Conservation (phyloP, 2,888 invertebrate genomes). For the Lasius fuliginosus region DNA sequence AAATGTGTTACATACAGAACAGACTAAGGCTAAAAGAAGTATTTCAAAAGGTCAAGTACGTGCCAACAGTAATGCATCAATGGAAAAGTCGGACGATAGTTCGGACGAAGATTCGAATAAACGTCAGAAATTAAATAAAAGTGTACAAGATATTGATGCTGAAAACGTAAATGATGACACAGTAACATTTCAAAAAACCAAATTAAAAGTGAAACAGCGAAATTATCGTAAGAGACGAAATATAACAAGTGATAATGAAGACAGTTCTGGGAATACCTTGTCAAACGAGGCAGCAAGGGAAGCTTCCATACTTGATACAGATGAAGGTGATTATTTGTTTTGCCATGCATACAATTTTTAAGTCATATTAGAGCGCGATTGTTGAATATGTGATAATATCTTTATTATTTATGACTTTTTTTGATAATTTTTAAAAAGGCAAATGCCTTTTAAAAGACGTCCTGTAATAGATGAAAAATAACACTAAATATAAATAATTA, state of each 20-base stretch:
- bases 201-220: slow-evolving; percentile 78
- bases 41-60: slow-evolving; percentile 58
- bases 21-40: slow-evolving; percentile 60
- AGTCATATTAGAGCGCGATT: background rate
- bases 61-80: slow-evolving; percentile 67
- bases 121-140: slow-evolving; percentile 75
- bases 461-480: background rate
- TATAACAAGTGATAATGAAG: slow-evolving; percentile 62
- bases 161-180: slow-evolving; percentile 52
- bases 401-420: slow-evolving; percentile 12
- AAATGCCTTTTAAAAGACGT: background rate
- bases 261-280: slow-evolving; percentile 43
- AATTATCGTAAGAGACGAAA: slow-evolving; percentile 78
- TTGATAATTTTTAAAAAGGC: background rate
- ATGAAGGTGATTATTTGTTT: slow-evolving; percentile 56
- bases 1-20: slow-evolving; percentile 42
- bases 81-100: slow-evolving; percentile 73
- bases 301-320: slow-evolving; percentile 26
- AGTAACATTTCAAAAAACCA: slow-evolving; percentile 74
- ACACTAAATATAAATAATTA: slow-evolving; percentile 5
- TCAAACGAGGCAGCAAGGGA: slow-evolving; percentile 59
- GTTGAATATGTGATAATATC: background rate
- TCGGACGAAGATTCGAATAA: slow-evolving; percentile 77
- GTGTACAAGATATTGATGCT: background rate
- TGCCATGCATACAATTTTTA: background rate